Evolutionary conservation across 1,140 invertebrate species (phyloP), one percentile per base, ranked within the genome.

Genomic region (Penaeus japonicus): DNA sequence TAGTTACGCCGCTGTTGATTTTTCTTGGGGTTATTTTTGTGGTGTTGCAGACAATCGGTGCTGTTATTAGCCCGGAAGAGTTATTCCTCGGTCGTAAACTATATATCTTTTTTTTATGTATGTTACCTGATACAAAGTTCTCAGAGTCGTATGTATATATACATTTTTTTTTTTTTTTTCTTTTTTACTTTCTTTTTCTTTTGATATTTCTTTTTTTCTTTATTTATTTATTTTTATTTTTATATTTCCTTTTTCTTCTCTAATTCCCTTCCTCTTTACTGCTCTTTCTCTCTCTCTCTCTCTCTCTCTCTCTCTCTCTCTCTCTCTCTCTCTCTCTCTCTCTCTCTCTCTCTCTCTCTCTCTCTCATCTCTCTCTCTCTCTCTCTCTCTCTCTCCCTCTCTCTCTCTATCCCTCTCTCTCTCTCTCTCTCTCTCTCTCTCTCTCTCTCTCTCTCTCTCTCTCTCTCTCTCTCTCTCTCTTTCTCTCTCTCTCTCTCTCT

Each of bases 321-420:
- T 73, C 65, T 73, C 10, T 30, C 32, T 30, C 10, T 73, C 32
- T 30, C 65, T 73, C 65, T 24, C 32, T 30, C n/a, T 12, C 12
- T 24, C 47, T 54, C 78, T 54, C 17, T 20, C 4, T 3, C 35
- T 54, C 78, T 24, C 39, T 35, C 3, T 47, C 15, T 53, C 35
- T 53, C 10, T 53, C 32, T 2, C 3, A 47, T 22, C 78, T 24
- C 47, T 35, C 73, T 39, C 30, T 75, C 27, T 30, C 27, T 39
- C 17, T 39, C 73, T 1, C 10, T 20, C 7, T 27, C 77, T 79
- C 77, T 79, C 77, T 79, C 77, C 53, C 77, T 79, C 77, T 79
- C 77, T 79, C 77, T 79, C 55, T 54, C 80, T 54, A 24, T 27
- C 80, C n/a, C 54, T 83, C 80, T 83, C 80, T 54, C 39, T 62